phyloP scores from a whole-genome alignment of 23 tunicate species.

The Diplosoma virens region DNA sequence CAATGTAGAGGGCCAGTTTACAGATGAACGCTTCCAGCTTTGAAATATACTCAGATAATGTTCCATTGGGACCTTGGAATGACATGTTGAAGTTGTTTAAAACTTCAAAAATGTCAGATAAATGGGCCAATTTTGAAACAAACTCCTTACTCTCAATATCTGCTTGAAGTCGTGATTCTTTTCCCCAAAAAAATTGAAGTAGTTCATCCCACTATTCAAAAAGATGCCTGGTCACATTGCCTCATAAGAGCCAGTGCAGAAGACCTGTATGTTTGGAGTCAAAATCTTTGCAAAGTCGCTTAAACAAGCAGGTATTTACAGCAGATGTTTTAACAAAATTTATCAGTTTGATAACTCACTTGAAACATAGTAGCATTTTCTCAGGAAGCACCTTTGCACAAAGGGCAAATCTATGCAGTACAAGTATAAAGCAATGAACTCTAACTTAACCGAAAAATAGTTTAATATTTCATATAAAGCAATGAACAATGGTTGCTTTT shows the following conservation, averaged over 20 bases:
- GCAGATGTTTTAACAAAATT: constrained; percentile 23
- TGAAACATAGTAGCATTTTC: neutral
- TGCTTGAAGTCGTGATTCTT: neutral
- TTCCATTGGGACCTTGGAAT: neutral
- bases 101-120: neutral
- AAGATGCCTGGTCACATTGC: neutral
- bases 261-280: neutral
- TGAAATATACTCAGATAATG: neutral
- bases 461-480: too few species aligned
- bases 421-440: too few species aligned
- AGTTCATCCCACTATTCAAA: neutral
- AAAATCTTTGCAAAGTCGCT: constrained; percentile 2
- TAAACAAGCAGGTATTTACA: constrained; percentile 13
- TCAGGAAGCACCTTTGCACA: neutral
- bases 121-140: neutral
- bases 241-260: constrained; percentile 3
- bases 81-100: neutral
- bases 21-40: neutral
- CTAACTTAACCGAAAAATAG: too few species aligned
- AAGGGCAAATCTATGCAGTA: neutral
- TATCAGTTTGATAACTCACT: constrained; percentile 22
- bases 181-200: neutral
- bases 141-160: neutral
- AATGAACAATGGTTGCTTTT: neutral
- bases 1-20: too few species aligned